Conservation (phyloP, 2,113 vertebrate species). For the Stegostoma tigrinum region DNA sequence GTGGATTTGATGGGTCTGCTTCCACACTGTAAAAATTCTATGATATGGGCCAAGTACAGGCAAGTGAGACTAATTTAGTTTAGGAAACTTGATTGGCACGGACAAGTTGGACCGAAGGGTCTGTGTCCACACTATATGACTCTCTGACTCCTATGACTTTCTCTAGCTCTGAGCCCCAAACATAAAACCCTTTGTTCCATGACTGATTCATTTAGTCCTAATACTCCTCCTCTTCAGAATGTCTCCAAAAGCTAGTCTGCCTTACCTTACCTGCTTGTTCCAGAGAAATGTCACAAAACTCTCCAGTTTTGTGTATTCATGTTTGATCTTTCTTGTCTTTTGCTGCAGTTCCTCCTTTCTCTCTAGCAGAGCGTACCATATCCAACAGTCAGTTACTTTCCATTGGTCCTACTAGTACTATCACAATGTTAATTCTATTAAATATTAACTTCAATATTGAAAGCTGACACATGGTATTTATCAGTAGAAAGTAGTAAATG, state of each 20-base stretch:
- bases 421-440: neutral
- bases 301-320: neutral
- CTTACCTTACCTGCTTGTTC: neutral
- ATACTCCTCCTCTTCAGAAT: neutral
- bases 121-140: too few relatives aligned
- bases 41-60: too few relatives aligned
- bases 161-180: neutral
- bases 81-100: too few relatives aligned
- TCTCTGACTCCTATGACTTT: neutral
- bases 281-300: neutral
- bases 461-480: neutral
- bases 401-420: neutral
- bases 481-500: neutral
- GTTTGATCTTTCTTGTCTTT: neutral
- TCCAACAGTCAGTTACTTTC: too few relatives aligned
- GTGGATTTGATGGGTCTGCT: too few relatives aligned
- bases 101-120: too few relatives aligned
- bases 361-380: neutral
- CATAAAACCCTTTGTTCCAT: neutral
- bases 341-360: neutral
- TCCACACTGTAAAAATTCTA: too few relatives aligned
- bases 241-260: neutral
- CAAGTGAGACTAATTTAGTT: too few relatives aligned
- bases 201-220: neutral
- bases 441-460: neutral